A percentile compares a stretch with the other conserved stretches of the same genome.
Conservation (phyloP, 2,888 invertebrate species). For the Corbicula japonica region DNA sequence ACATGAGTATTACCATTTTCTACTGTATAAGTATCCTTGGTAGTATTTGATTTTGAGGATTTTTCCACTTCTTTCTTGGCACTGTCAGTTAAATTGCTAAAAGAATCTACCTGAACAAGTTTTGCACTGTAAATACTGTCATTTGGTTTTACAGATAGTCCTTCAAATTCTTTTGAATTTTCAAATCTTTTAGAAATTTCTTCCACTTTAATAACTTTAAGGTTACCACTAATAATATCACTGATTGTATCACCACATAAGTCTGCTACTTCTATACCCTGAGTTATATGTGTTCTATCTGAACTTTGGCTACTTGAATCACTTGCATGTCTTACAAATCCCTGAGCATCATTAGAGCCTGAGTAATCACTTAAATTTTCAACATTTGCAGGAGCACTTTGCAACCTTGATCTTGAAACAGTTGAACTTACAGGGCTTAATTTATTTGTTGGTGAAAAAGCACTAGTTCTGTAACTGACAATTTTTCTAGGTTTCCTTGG, state of each 20-base stretch:
- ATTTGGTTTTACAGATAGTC: too few relatives aligned
- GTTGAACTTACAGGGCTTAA: slow-evolving; percentile 55
- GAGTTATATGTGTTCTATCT: background rate
- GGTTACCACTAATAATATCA: slow-evolving; percentile 3
- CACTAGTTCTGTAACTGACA: slow-evolving; percentile 55
- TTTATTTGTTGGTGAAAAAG: slow-evolving; percentile 49
- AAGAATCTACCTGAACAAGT: too few relatives aligned
- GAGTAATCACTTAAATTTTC: slow-evolving; percentile 13
- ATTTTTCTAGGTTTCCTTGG: slow-evolving; percentile 57
- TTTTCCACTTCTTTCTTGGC: too few relatives aligned
- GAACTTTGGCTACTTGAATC: too few relatives aligned
- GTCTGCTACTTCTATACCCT: background rate
- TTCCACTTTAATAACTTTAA: background rate
- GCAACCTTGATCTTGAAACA: slow-evolving; percentile 39
- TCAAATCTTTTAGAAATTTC: background rate
- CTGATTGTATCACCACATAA: background rate
- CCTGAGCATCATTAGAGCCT: too few relatives aligned
- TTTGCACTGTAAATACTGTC: too few relatives aligned
- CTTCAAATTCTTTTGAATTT: background rate
- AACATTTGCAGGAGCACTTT: slow-evolving; percentile 27
- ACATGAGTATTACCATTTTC: background rate
- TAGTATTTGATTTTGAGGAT: too few relatives aligned
- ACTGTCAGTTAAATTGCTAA: too few relatives aligned
- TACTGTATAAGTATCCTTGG: too few relatives aligned
- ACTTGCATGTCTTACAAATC: too few relatives aligned